phyloP scores from a whole-genome alignment of 2,113 vertebrate species.

The Gadus macrocephalus region DNA sequence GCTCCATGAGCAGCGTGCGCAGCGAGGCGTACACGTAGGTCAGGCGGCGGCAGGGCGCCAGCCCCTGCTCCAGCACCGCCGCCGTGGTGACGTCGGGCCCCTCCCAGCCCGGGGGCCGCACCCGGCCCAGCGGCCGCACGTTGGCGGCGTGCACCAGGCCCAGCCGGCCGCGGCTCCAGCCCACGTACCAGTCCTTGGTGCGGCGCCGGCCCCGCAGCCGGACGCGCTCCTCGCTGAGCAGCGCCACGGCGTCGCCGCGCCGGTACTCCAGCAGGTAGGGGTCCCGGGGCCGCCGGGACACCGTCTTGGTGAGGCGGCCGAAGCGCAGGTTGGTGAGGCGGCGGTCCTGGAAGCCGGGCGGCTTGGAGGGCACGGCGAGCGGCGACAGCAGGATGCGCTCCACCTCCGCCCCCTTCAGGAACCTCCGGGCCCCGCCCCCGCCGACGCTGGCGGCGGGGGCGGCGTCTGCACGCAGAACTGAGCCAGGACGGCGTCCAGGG shows the following conservation, averaged over 20 bases:
- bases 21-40: conserved; percentile 96
- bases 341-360: conserved; percentile 90
- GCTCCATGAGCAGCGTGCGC: conserved; percentile 93
- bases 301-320: conserved; percentile 89
- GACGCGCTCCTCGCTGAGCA: conserved; percentile 94
- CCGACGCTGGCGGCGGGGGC: conserved; percentile 72
- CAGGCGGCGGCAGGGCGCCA: conserved; percentile 93
- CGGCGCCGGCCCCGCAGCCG: conserved; percentile 88
- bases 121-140: conserved; percentile 84
- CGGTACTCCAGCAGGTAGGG: conserved; percentile 95
- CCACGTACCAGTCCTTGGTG: conserved; percentile 98
- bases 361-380: conserved; percentile 81
- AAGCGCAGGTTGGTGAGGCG: conserved; percentile 84
- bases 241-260: conserved; percentile 87
- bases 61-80: conserved; percentile 87
- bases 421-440: conserved; percentile 71
- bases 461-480: conserved; percentile 96
- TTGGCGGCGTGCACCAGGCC: conserved; percentile 94
- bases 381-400: conserved; percentile 94
- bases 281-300: conserved; percentile 89
- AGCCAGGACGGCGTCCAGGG: conserved; percentile 83
- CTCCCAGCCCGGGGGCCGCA: conserved; percentile 80
- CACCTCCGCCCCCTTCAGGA: conserved; percentile 93
- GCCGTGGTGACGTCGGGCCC: conserved; percentile 89
- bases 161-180: conserved; percentile 89